These are phyloP conservation scores for Falco peregrinus DNA, from an alignment of 2,797 vertebrate species.

Conservation along the genomic window DNA sequence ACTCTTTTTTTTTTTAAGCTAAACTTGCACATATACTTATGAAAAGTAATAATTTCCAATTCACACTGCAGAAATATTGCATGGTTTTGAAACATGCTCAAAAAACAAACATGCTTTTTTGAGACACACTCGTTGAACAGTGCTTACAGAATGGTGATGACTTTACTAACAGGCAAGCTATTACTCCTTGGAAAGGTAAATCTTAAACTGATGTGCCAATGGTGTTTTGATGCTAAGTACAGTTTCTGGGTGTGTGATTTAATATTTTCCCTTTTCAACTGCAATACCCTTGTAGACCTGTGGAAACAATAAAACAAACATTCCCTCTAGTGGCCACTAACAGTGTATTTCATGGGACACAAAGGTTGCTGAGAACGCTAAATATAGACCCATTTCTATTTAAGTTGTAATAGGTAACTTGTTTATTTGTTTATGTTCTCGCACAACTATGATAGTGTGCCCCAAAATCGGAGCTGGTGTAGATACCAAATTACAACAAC, in stretches of 20 bases:
- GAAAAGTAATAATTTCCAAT: background rate
- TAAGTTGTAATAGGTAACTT: background rate
- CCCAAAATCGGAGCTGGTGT: background rate
- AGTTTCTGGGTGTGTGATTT: background rate
- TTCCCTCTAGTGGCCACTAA: slow-evolving; percentile 12
- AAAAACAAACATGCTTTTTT: too few species aligned
- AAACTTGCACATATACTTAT: background rate
- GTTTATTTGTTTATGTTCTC: background rate
- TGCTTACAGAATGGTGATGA: background rate
- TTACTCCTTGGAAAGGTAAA: background rate
- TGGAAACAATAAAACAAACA: background rate
- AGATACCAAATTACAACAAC: background rate
- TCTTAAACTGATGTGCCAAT: too few species aligned
- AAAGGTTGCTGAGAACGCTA: background rate
- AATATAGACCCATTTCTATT: background rate
- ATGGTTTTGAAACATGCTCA: background rate
- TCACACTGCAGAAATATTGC: background rate
- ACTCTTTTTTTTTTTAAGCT: background rate
- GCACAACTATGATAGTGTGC: fast-evolving
- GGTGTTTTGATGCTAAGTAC: background rate
- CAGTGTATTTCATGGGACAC: too few species aligned
- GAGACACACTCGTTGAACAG: background rate
- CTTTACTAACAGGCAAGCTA: background rate
- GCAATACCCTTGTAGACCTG: background rate
- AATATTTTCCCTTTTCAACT: background rate